phyloP scores from a whole-genome alignment of 2,113 vertebrate species.

The Hippocampus guttulatus region DNA sequence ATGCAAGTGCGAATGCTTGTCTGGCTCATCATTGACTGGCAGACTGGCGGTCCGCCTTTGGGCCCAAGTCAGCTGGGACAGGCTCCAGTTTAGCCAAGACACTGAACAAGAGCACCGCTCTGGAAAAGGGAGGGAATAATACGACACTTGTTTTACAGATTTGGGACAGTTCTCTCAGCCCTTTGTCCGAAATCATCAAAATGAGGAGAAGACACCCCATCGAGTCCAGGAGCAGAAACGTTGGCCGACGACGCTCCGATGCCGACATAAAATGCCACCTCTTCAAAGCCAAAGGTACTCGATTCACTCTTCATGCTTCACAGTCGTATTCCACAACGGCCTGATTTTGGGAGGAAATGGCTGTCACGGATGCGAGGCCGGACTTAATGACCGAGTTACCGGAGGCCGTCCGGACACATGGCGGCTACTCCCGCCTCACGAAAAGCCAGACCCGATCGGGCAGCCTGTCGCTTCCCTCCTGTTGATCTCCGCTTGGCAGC shows the following conservation, averaged over 20 bases:
- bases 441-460: slow-evolving; percentile 26
- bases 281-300: not conserved
- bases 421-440: slow-evolving; percentile 24
- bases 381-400: slow-evolving; percentile 39
- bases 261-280: not conserved
- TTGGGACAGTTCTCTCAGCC: not conserved
- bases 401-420: slow-evolving; percentile 40
- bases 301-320: not conserved
- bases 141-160: not conserved
- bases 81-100: not conserved
- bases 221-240: not conserved
- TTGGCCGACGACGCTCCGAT: not conserved
- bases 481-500: slow-evolving; percentile 58
- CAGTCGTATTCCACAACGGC: not conserved
- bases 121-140: not conserved
- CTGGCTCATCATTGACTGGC: slow-evolving; percentile 2
- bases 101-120: not conserved
- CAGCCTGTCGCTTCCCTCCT: slow-evolving; percentile 48
- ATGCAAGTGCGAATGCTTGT: not conserved
- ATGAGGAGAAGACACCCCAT: not conserved
- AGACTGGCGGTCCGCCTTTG: not conserved
- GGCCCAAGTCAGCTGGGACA: not conserved
- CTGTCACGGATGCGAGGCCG: slow-evolving; percentile 14
- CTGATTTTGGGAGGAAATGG: slow-evolving; percentile 1
- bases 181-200: not conserved